A percentile compares a stretch with the other conserved stretches of the same genome.
Evolutionary conservation across 1,140 invertebrate species (phyloP).

Genomic region (Elymnias hypermnestra): DNA sequence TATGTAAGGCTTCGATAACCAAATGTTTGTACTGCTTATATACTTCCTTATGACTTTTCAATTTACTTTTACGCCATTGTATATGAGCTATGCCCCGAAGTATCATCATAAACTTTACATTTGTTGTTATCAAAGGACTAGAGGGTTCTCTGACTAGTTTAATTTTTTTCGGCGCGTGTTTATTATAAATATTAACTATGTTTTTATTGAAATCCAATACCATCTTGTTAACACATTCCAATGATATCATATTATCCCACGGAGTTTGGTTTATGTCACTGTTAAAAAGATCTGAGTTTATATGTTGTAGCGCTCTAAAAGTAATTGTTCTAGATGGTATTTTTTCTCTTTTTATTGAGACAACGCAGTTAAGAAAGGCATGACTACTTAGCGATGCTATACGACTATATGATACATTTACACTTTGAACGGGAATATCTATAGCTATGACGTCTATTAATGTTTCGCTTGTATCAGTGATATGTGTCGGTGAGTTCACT

Average conservation of each 20-base stretch:
- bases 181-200: no score
- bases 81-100: not conserved
- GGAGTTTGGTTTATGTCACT: constrained; percentile 1
- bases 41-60: not conserved
- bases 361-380: not conserved
- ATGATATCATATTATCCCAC: constrained; percentile 23
- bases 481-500: no score
- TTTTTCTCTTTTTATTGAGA: not conserved
- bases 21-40: not conserved
- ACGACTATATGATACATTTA: not conserved
- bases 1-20: not conserved
- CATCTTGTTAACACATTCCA: constrained; percentile 32
- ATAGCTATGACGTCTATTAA: no score
- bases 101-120: not conserved
- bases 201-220: no score
- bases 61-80: not conserved
- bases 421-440: not conserved
- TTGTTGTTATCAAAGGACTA: no score
- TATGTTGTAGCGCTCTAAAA: not conserved
- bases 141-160: no score
- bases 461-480: no score
- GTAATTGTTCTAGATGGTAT: not conserved
- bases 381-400: not conserved
- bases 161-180: no score
- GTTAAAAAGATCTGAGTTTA: constrained; percentile 15